phyloP scores from a whole-genome alignment of 1,140 invertebrate genomes.

The Chelonus insularis region DNA sequence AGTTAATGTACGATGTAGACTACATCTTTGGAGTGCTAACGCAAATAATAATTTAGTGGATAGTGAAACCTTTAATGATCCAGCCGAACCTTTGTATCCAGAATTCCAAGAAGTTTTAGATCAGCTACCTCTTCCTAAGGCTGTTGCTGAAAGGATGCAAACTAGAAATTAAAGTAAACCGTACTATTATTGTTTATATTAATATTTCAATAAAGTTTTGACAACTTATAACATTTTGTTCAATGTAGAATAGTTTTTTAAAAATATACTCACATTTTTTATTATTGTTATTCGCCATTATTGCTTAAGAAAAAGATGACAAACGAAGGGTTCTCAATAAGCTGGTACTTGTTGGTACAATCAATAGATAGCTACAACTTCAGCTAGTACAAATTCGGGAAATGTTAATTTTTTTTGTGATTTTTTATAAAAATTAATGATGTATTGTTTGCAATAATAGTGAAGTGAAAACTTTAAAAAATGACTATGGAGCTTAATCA shows the following conservation, averaged over 20 bases:
- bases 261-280: too few species aligned
- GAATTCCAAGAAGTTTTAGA: slow-evolving; percentile 52
- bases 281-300: not conserved
- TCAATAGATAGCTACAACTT: slow-evolving; percentile 24
- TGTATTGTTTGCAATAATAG: not conserved
- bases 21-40: slow-evolving; percentile 66
- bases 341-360: not conserved
- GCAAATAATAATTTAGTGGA: slow-evolving; percentile 22
- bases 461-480: slow-evolving; percentile 2
- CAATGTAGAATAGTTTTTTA: too few species aligned
- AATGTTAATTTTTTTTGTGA: not conserved
- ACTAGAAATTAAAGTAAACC: too few species aligned
- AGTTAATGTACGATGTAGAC: slow-evolving; percentile 68
- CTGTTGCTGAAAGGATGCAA: not conserved
- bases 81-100: slow-evolving; percentile 42
- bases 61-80: slow-evolving; percentile 29
- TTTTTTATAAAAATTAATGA: not conserved
- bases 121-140: slow-evolving; percentile 38
- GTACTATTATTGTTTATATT: too few species aligned
- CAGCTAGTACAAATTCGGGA: not conserved
- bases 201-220: too few species aligned
- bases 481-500: slow-evolving; percentile 2
- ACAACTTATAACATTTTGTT: too few species aligned
- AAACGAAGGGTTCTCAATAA: not conserved
- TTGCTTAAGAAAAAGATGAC: not conserved